A percentile compares a stretch with the other conserved stretches of the same genome.
Evolutionary conservation across 2,797 vertebrate species (phyloP).

Genomic region (Trachops cirrhosus): DNA sequence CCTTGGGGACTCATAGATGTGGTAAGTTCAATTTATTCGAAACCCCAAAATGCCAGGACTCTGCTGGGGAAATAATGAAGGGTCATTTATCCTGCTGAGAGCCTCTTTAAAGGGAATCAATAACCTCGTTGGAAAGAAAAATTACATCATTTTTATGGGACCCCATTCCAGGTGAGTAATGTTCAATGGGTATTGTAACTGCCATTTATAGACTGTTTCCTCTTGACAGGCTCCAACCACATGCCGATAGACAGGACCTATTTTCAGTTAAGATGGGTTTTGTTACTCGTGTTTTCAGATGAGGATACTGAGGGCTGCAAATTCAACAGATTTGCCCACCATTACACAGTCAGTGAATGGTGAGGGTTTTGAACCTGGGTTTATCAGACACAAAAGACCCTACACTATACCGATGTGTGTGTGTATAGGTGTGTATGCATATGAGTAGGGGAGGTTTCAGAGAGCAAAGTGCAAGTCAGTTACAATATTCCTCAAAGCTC

Average conservation of each 20-base stretch:
- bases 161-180: conserved; percentile 63
- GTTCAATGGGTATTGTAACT: conserved; percentile 41
- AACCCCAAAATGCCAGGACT: conserved; percentile 59
- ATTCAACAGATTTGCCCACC: neutral
- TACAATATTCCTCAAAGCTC: neutral
- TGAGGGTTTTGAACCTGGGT: neutral
- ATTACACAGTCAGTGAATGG: neutral
- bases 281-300: neutral
- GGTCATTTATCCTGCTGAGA: conserved; percentile 78
- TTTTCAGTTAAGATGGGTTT: neutral
- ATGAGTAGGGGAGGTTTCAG: neutral
- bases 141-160: conserved; percentile 75
- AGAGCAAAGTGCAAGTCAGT: neutral
- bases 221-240: neutral
- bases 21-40: conserved; percentile 73
- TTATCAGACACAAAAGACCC: neutral
- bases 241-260: neutral
- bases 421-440: neutral
- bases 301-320: neutral
- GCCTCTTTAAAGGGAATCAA: conserved; percentile 81
- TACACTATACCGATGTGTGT: neutral
- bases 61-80: conserved; percentile 75
- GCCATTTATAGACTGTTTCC: conserved; percentile 7
- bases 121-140: conserved; percentile 78
- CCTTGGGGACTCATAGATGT: conserved; percentile 74